Evolutionary conservation across 2,888 invertebrate species (phyloP).

Genomic region (Ethmia dodecea): DNA sequence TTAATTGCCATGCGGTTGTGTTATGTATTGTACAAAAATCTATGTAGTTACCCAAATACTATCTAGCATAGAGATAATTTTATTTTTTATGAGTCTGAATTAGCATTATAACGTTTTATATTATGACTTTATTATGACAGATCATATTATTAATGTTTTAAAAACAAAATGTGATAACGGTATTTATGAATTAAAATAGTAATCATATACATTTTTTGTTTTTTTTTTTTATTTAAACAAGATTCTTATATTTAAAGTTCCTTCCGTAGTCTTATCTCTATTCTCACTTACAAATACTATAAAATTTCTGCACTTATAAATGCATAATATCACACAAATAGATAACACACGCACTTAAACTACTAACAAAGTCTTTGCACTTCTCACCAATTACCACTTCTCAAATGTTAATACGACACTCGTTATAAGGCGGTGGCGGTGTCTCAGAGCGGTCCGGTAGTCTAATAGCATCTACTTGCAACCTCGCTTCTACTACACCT

Average conservation of each 20-base stretch:
- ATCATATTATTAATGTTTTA: constrained; percentile 50
- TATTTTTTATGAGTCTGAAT: constrained; percentile 71
- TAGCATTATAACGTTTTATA: constrained; percentile 53
- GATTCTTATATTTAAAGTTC: too few species aligned
- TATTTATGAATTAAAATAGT: constrained; percentile 39
- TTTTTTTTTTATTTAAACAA: too few species aligned
- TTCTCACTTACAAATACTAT: too few species aligned
- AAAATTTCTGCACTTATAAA: constrained; percentile 1
- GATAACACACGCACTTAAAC: not conserved
- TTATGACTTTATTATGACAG: constrained; percentile 54
- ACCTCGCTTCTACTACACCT: constrained; percentile 32
- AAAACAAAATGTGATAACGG: constrained; percentile 67
- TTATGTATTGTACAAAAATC: constrained; percentile 64
- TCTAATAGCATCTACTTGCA: constrained; percentile 49
- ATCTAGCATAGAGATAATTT: constrained; percentile 52
- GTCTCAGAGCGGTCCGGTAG: constrained; percentile 54
- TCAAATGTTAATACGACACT: constrained; percentile 42
- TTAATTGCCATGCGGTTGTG: constrained; percentile 69
- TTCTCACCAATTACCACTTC: too few species aligned
- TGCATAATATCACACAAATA: constrained; percentile 8
- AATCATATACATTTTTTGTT: constrained; percentile 2
- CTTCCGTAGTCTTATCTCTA: too few species aligned
- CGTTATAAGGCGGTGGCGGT: constrained; percentile 67
- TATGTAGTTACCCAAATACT: constrained; percentile 63
- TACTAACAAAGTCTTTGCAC: too few species aligned